Percentiles rank a stretch among this genome's conserved stretches.
phyloP scores from a whole-genome alignment of 2,113 vertebrate species.

The Seriola quinqueradiata region DNA sequence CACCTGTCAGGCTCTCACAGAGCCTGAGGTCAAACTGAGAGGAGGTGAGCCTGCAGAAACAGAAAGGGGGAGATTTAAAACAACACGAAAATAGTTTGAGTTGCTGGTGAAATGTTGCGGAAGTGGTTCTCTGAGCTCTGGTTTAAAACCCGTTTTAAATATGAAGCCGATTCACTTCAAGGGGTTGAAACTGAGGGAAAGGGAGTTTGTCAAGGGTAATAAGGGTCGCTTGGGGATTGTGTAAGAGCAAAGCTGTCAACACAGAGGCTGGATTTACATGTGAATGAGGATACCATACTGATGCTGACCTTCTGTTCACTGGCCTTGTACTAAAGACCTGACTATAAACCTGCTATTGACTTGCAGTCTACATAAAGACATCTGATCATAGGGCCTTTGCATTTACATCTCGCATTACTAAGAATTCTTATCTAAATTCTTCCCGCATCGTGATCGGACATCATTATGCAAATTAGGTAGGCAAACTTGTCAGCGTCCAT shows the following conservation, averaged over 20 bases:
- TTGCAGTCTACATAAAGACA: background rate
- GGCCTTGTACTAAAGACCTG: background rate
- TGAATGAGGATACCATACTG: background rate
- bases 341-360: background rate
- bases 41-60: slow-evolving; percentile 26
- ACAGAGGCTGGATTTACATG: background rate
- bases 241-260: background rate
- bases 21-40: slow-evolving; percentile 31
- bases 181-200: background rate
- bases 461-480: background rate
- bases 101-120: background rate
- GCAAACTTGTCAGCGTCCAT: no score
- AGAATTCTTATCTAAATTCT: background rate
- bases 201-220: background rate
- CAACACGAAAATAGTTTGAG: slow-evolving; percentile 9
- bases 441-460: background rate
- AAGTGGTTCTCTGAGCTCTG: background rate
- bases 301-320: background rate
- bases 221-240: background rate
- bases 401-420: background rate
- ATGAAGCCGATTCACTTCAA: background rate
- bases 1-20: slow-evolving; percentile 24
- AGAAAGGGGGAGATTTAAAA: slow-evolving; percentile 14
- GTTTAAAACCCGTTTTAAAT: background rate
- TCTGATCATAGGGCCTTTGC: background rate